Percentiles rank a stretch among this genome's conserved stretches.
Conservation (phyloP, 2,797 vertebrate genomes). For the Acropternis orthonyx region DNA sequence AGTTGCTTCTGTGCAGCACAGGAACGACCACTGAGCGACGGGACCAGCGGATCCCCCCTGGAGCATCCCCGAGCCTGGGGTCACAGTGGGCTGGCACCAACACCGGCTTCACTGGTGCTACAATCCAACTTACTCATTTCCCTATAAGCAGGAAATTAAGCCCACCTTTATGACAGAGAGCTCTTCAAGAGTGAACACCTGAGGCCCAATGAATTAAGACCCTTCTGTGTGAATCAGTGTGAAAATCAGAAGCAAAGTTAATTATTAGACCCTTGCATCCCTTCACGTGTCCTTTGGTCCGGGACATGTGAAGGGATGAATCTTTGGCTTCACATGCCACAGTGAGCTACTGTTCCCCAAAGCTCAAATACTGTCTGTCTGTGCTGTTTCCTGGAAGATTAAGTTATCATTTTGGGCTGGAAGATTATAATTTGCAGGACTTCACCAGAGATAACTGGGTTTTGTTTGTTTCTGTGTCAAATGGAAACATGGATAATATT, state of each 20-base stretch:
- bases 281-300: background rate
- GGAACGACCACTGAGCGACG: accelerated
- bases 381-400: constrained; percentile 22
- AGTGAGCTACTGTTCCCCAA: background rate
- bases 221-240: accelerated
- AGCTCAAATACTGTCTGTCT: constrained; percentile 16
- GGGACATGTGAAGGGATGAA: background rate
- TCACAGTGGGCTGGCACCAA: background rate
- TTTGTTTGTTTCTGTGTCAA: background rate
- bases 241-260: background rate
- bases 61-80: accelerated
- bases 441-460: background rate
- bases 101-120: accelerated
- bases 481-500: background rate
- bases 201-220: background rate
- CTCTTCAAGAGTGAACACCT: background rate
- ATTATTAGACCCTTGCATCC: background rate
- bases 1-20: background rate
- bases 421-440: background rate
- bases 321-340: background rate
- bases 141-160: background rate
- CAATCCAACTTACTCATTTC: background rate
- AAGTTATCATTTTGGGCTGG: background rate
- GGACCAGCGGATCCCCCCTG: accelerated
- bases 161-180: background rate